A percentile compares a stretch with the other conserved stretches of the same genome.
Conservation (phyloP, 2,888 invertebrate genomes). For the Erebia palarica region DNA sequence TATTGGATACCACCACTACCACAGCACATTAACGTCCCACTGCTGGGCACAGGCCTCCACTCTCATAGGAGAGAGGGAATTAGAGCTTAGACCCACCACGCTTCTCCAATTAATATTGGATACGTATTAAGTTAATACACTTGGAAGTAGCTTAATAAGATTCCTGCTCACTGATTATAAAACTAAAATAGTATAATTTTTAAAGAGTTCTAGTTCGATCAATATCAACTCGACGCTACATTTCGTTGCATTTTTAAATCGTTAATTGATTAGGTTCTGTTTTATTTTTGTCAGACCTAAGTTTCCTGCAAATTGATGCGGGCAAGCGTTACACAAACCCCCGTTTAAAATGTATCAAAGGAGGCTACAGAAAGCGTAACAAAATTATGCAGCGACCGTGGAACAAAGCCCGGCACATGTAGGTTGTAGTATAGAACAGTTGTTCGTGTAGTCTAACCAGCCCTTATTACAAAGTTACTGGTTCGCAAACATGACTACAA, state of each 20-base stretch:
- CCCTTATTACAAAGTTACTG: constrained; percentile 74
- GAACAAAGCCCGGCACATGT: constrained; percentile 51
- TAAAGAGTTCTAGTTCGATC: no score
- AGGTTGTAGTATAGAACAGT: constrained; percentile 41
- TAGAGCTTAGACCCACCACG: no score
- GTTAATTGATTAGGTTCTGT: constrained; percentile 7
- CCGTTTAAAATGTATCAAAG: constrained; percentile 54
- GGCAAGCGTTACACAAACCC: constrained; percentile 19
- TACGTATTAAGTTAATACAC: no score
- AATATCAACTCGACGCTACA: background rate
- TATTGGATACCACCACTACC: no score
- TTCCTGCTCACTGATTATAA: no score
- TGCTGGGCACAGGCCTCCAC: no score
- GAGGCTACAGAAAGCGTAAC: constrained; percentile 65
- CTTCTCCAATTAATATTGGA: no score
- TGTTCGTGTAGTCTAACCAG: constrained; percentile 46
- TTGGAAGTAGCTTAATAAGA: no score
- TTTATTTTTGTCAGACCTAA: constrained; percentile 1
- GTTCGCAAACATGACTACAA: constrained; percentile 48
- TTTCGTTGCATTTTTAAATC: background rate
- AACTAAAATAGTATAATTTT: no score
- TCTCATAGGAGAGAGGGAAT: no score
- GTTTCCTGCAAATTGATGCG: background rate
- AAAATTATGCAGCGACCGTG: constrained; percentile 64
- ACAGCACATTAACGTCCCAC: no score